Evolutionary conservation across 1,140 invertebrate genomes (phyloP), one percentile per base, ranked within the genome.

Genomic region (Pseudomyrmex cubaensis): DNA sequence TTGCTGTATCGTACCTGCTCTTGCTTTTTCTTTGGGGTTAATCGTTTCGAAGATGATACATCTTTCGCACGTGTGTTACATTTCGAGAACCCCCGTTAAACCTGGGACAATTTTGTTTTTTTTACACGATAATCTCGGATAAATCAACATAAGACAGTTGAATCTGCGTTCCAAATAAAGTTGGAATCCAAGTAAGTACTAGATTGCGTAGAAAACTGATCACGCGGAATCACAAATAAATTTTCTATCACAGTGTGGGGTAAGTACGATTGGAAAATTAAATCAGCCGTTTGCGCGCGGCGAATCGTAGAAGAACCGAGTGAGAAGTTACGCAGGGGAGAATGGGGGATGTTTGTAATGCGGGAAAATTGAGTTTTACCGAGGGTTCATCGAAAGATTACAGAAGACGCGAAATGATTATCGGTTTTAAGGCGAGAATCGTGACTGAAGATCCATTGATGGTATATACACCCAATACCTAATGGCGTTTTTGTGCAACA

Each of bases 401-500:
- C 48, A 62, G 35, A 52, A 80, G 44, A 72, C 50, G 64, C 83
- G 35, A 63, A 84, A 80, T 54, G 25, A 63, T 20, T 57, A 52
- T 83, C 73, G 46, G 35, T 35, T 83, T 15, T 54, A 52, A 67
- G 22, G 50, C 52, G 61, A 66, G n/a, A 54, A 25, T 83, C 35
- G 61, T 15, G 59, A n/a, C 56, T 44, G 50, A 73, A 10, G 15
- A 52, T 63, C n/a, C 48, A 15, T 67, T 54, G 15, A n/a, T 25
- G 52, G 13, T 77, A 13, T 13, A 69, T 13, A 69, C 7, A 22
- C 72, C 83, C 83, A 83, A 83, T 76, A 83, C 64, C 82, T 76
- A 82, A 82, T 88, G 76, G 76, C 61, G 67, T 87, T 85, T 35
- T 75, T 69, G 63, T 62, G 75, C 59, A 88, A 84, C 67, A 67